Conservation (phyloP, 2,113 vertebrate genomes). For the Colius striatus region DNA sequence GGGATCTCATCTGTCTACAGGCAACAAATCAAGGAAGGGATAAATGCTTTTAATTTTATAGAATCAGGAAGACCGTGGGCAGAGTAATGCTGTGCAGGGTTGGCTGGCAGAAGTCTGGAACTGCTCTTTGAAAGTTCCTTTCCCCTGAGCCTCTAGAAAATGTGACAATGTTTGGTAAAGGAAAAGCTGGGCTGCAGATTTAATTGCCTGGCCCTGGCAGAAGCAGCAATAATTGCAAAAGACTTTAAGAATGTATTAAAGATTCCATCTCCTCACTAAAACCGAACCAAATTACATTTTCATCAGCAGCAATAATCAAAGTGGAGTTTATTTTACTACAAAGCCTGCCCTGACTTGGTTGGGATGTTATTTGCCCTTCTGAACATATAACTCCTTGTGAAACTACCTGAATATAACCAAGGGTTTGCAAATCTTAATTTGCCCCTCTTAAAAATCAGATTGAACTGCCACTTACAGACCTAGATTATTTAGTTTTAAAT, state of each 20-base stretch:
- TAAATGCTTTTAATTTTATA: background rate
- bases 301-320: background rate
- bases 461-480: background rate
- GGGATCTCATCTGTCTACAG: background rate
- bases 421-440: background rate
- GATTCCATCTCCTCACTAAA: slow-evolving; percentile 4
- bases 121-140: background rate
- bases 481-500: background rate
- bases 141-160: background rate
- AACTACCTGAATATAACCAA: background rate
- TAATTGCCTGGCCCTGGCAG: background rate
- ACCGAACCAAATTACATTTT: background rate
- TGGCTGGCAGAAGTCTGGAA: background rate
- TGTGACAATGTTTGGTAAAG: background rate
- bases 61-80: background rate
- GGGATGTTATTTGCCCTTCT: background rate
- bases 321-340: background rate
- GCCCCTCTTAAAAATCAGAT: background rate
- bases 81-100: background rate
- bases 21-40: background rate
- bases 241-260: slow-evolving; percentile 9
- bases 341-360: background rate
- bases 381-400: background rate
- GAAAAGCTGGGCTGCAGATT: background rate
- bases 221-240: slow-evolving; percentile 8